These are phyloP conservation scores for Microctonus hyperodae DNA, from an alignment of 2,888 invertebrate genomes.

Conservation along the genomic window DNA sequence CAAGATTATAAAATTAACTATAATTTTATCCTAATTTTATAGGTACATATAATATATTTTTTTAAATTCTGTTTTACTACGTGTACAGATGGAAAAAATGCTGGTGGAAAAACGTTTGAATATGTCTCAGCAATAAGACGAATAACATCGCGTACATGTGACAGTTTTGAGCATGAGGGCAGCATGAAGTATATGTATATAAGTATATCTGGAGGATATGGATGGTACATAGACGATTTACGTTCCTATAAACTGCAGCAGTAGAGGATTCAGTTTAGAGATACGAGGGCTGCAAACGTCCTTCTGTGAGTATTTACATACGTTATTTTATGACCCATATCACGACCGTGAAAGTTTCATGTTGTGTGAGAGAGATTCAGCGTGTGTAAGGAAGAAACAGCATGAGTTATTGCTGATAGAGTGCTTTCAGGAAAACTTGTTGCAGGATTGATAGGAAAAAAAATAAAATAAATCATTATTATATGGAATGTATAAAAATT, in stretches of 20 bases:
- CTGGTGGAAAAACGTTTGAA: not conserved
- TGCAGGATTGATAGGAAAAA: not conserved
- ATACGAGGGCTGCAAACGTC: conserved; percentile 3
- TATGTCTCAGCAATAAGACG: conserved; percentile 34
- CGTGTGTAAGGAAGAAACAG: not conserved
- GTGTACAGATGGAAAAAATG: not conserved
- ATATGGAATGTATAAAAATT: not conserved
- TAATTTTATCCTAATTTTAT: too few relatives aligned
- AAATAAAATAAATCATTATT: not conserved
- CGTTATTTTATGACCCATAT: conserved; percentile 24
- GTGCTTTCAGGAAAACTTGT: not conserved
- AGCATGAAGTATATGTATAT: too few relatives aligned
- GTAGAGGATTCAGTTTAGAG: conserved; percentile 33
- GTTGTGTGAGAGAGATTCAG: conserved; percentile 2
- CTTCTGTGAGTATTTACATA: conserved; percentile 23
- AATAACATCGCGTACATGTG: conserved; percentile 18
- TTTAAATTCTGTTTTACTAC: too few relatives aligned
- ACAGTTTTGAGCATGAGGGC: conserved; percentile 3
- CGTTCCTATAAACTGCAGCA: conserved; percentile 38
- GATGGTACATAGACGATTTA: conserved; percentile 34
- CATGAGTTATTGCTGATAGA: not conserved
- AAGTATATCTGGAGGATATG: conserved; percentile 18
- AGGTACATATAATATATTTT: too few relatives aligned
- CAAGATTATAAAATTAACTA: too few relatives aligned
- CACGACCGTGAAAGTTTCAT: conserved; percentile 25